Evolutionary conservation across 2,888 invertebrate genomes (phyloP), one percentile per base, ranked within the genome.

Genomic region (Macaria notata): DNA sequence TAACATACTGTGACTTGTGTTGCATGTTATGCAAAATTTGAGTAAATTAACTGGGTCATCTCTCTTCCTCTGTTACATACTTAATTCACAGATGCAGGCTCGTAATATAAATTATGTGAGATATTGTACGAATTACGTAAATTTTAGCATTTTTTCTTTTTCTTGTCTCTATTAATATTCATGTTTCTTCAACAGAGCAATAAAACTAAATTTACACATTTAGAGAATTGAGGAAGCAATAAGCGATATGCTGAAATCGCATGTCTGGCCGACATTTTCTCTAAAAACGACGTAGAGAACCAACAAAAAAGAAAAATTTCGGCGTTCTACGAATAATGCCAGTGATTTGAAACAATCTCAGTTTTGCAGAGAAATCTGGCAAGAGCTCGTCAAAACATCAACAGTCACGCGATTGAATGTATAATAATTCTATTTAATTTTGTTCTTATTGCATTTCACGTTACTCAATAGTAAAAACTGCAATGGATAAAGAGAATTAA

Each of bases 311-410:
- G 68, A 75, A 72, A 19, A 71, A 79, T 70, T 81, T 81, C 71
- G 74, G 68, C 75, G 72, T 76, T 79, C 72, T 72, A 73, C 76
- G 73, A 76, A 79, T 83, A 83, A 83, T 78, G 73, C 75, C 78
- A 70, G 79, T 82, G 75, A 85, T 88, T 86, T 83, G 78, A 81
- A 83, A 81, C 77, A 80, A 83, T 84, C 78, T 81, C 73, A 36
- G 76, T 83, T 86, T 83, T 83, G 73, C 71, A 66, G 81, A 81
- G 82, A 88, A 85, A 86, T 86, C 84, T 84, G 64, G 65, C 64
- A 70, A 73, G 78, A 79, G 81, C 84, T 84, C 65, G 65, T 67
- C 71, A 75, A 79, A 82, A 79, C 75, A 75, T 76, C 73, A 69
- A 64, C 70, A 76, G 86, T 83, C 88, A 89, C 88, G 86, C 88